Evolutionary conservation across 1,140 invertebrate species (phyloP).

Genomic region (Yoshiicerus persimilis): DNA sequence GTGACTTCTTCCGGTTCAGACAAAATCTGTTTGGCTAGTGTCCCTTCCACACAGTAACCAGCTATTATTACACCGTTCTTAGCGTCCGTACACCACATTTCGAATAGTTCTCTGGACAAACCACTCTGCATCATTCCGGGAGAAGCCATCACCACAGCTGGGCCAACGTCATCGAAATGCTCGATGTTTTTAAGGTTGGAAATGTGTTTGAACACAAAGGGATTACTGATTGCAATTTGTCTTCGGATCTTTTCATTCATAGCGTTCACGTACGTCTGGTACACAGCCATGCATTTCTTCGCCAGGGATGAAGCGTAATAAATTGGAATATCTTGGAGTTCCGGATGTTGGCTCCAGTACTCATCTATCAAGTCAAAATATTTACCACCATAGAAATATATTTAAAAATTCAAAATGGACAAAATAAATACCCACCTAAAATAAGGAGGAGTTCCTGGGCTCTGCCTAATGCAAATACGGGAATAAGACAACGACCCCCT

Average conservation of each 20-base stretch:
- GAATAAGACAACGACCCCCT: slow-evolving; percentile 95
- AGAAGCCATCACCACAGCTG: slow-evolving; percentile 98
- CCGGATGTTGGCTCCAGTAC: slow-evolving; percentile 97
- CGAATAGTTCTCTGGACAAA: slow-evolving; percentile 94
- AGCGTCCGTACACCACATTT: slow-evolving; percentile 96
- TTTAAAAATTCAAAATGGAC: no score
- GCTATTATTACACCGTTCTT: slow-evolving; percentile 99
- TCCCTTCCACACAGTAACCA: slow-evolving; percentile 99
- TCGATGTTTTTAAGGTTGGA: slow-evolving; percentile 99
- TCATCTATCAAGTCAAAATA: slow-evolving; percentile 73
- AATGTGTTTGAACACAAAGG: slow-evolving; percentile 98
- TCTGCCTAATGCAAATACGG: slow-evolving; percentile 96
- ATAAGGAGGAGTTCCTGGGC: slow-evolving; percentile 96
- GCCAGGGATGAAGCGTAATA: slow-evolving; percentile 99
- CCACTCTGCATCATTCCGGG: slow-evolving; percentile 99
- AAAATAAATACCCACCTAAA: no score
- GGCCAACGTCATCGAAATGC: slow-evolving; percentile 98
- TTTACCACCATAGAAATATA: slow-evolving; percentile 44
- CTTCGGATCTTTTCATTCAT: slow-evolving; percentile 97
- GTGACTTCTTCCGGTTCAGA: slow-evolving; percentile 98
- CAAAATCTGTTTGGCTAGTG: slow-evolving; percentile 93
- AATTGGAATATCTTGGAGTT: slow-evolving; percentile 97
- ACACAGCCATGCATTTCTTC: slow-evolving; percentile 99
- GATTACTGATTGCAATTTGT: slow-evolving; percentile 93
- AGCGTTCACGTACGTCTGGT: slow-evolving; percentile 98